Evolutionary conservation across 2,888 invertebrate species (phyloP), one percentile per base, ranked within the genome.

Genomic region (Eurytoma californica): DNA sequence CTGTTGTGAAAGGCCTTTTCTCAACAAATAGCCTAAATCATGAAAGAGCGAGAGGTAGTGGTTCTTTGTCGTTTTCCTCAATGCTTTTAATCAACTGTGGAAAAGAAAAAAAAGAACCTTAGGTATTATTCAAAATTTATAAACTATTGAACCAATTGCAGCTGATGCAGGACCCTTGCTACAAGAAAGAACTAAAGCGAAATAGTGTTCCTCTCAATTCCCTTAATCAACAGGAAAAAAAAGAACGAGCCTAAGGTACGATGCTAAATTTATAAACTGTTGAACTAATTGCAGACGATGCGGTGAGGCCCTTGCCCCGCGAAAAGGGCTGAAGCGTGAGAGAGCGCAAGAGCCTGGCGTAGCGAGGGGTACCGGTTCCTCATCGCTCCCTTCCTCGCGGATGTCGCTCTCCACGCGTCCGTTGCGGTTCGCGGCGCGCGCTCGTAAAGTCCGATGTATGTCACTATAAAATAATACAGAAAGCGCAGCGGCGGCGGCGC

Each of bases 381-480:
- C n/a, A n/a, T 63, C 68, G 39, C 47, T 82, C 76, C 63, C 55
- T 47, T 72, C 53, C 53, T 58, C 28, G 47, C 47, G 30, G 30
- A 30, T 30, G 30, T 69, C 47, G 20, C 20, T 51, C 51, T 47
- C 47, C 47, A 47, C 7, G 18, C 30, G 63, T 5, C 9, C 14
- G 49, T 53, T 67, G 51, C 66, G 51, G 51, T 67, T 66, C 24
- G 57, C 55, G 14, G 69, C 53, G 77, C 61, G 78, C 20, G 65
- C 61, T 80, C 83, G 81, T 84, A 84, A 82, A 84, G 74, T 57
- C 77, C 80, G 67, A 79, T 72, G 78, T 75, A 82, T 70, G 79
- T 83, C 83, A 83, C 85, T 85, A 84, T 86, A 86, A 86, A 86
- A 84, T 86, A 82, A 86, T 86, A 84, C 83, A 82, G 83, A 78